A percentile compares a stretch with the other conserved stretches of the same genome.
These are phyloP conservation scores for Psephotus haematonotus DNA, from an alignment of 2,113 vertebrate genomes.

Conservation along the genomic window DNA sequence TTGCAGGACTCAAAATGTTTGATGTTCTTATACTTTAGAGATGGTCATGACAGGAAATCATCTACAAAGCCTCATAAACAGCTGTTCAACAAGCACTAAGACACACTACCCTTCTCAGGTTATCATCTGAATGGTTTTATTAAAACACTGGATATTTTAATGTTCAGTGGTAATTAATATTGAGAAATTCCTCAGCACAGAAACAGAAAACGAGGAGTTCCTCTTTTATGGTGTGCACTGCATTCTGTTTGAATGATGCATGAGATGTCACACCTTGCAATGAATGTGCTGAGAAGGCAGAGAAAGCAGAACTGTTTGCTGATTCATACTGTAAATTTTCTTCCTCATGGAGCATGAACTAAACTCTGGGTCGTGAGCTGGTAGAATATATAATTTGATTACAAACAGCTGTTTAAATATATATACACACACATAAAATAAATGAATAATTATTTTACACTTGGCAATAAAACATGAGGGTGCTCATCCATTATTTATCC, in stretches of 20 bases:
- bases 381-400: constrained; percentile 42
- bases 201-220: background rate
- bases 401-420: constrained; percentile 13
- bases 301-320: background rate
- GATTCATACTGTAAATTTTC: background rate
- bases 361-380: background rate
- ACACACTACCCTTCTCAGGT: background rate
- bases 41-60: background rate
- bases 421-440: background rate
- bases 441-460: constrained; percentile 41
- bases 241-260: background rate
- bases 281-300: background rate
- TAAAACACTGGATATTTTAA: background rate
- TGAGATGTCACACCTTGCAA: background rate
- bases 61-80: background rate
- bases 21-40: background rate
- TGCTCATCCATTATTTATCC: constrained; percentile 54
- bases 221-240: background rate
- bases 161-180: background rate
- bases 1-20: accelerated
- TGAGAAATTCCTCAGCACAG: background rate
- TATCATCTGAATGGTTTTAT: background rate
- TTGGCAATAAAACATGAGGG: constrained; percentile 61
- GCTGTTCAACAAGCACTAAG: background rate
- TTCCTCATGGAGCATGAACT: background rate